Evolutionary conservation across 2,888 invertebrate species (phyloP).

Genomic region (Timandra comae): DNA sequence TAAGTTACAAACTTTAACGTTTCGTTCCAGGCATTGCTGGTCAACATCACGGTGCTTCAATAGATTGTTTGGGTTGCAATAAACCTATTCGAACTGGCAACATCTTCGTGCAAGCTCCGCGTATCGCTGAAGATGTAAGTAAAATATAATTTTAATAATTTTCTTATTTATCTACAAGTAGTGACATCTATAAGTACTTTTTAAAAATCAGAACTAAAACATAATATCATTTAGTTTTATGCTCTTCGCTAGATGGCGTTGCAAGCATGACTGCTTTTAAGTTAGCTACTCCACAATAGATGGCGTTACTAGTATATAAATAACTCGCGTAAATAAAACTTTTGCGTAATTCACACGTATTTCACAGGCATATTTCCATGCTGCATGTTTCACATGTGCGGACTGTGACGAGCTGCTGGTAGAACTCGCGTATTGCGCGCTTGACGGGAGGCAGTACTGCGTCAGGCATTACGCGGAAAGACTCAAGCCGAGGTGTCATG

Average conservation of each 20-base stretch:
- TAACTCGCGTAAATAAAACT: too few species aligned
- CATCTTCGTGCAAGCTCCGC: slow-evolving; percentile 89
- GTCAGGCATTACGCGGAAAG: slow-evolving; percentile 98
- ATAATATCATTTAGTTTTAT: too few species aligned
- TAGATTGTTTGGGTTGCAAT: slow-evolving; percentile 89
- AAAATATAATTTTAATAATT: background rate
- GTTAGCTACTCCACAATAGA: background rate
- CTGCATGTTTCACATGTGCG: slow-evolving; percentile 93
- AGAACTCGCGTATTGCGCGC: slow-evolving; percentile 96
- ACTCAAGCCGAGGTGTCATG: slow-evolving; percentile 95
- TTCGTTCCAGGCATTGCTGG: slow-evolving; percentile 75
- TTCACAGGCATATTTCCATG: slow-evolving; percentile 86
- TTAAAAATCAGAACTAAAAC: slow-evolving; percentile 1
- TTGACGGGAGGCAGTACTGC: slow-evolving; percentile 92
- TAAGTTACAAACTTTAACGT: too few species aligned
- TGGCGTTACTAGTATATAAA: too few species aligned
- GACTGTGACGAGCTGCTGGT: slow-evolving; percentile 95
- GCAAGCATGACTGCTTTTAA: background rate
- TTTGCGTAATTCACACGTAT: background rate
- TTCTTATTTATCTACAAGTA: background rate
- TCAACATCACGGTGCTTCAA: slow-evolving; percentile 73
- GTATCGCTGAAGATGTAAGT: slow-evolving; percentile 82
- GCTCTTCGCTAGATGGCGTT: too few species aligned
- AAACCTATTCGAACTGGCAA: slow-evolving; percentile 87
- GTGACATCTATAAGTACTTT: slow-evolving; percentile 24